Evolutionary conservation across 2,797 vertebrate species (phyloP), one percentile per base, ranked within the genome.

Genomic region (Agapornis canus): DNA sequence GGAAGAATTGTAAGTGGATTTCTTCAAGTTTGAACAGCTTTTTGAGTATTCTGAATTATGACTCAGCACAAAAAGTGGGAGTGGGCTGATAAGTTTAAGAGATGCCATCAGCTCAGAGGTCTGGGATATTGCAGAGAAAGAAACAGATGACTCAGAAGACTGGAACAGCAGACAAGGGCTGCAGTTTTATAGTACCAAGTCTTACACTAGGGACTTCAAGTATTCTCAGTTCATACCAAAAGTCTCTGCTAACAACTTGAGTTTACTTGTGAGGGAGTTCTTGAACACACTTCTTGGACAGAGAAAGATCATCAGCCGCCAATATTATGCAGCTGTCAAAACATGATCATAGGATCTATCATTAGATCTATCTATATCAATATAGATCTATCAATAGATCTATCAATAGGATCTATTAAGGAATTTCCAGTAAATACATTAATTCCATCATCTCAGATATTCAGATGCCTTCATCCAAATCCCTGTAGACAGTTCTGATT

Each of bases 11-110:
- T 23, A 82, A 85, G 32, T 21, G 2, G 22, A 73, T 87, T 89
- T 94, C 26, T 87, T 85, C 3, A 2, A 78, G 82, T 82, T 83
- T 81, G 64, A 96, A 70, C 72, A 92, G 64, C 75, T 82, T 92
- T 94, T 73, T 89, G 68, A 91, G 80, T 94, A 94, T 85, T 93
- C 71, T 82, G 48, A 63, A 77, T 91, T 89, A 91, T 91, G 87
- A 96, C 48, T 96, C 89, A 94, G 89, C 91, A 94, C 35, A 95
- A 94, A 86, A 94, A 90, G 72, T 26, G 65, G 51, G 54, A 86
- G 87, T 90, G 77, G 66, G 91, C 51, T 72, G 87, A 81, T 42
- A 79, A 88, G 89, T 54, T 90, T 75, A 85, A 82, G 89, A 95
- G 65, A 57, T 60, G 29, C 70, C 76, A 91, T 54, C 87, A 94